Percentiles rank a stretch among this genome's conserved stretches.
phyloP scores from a whole-genome alignment of 2,113 vertebrate species.

The Ctenodactylus gundi region DNA sequence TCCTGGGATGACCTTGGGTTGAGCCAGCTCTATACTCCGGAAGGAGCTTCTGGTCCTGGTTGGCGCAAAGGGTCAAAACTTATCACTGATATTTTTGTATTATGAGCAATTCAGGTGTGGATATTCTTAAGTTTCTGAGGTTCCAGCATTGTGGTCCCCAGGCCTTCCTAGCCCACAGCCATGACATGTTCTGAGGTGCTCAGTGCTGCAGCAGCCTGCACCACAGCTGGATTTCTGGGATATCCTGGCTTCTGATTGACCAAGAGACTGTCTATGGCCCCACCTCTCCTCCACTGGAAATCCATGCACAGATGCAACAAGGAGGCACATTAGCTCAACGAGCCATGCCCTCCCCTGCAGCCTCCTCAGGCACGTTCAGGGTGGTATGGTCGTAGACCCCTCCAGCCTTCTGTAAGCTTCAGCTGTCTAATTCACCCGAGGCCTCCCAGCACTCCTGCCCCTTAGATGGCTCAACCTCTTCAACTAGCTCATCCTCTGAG shows the following conservation, averaged over 20 bases:
- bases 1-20: neutral
- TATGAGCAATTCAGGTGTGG: neutral
- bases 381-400: too few relatives aligned
- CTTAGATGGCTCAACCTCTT: neutral
- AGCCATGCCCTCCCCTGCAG: neutral
- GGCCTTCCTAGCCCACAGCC: neutral
- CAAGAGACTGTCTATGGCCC: neutral
- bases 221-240: neutral
- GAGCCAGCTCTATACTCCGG: neutral
- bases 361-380: too few relatives aligned
- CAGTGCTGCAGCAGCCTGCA: neutral
- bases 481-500: too few relatives aligned
- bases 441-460: neutral
- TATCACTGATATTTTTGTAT: neutral
- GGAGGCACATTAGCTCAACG: neutral
- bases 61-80: neutral
- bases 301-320: neutral
- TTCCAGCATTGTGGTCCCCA: neutral
- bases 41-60: neutral
- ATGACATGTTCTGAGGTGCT: neutral
- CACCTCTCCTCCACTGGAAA: neutral
- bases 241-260: neutral
- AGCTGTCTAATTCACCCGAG: neutral
- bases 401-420: neutral
- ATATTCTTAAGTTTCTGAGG: neutral